Base-by-base conservation (phyloP, 2,113 vertebrate species). In the Macquaria ambigua region DNA sequence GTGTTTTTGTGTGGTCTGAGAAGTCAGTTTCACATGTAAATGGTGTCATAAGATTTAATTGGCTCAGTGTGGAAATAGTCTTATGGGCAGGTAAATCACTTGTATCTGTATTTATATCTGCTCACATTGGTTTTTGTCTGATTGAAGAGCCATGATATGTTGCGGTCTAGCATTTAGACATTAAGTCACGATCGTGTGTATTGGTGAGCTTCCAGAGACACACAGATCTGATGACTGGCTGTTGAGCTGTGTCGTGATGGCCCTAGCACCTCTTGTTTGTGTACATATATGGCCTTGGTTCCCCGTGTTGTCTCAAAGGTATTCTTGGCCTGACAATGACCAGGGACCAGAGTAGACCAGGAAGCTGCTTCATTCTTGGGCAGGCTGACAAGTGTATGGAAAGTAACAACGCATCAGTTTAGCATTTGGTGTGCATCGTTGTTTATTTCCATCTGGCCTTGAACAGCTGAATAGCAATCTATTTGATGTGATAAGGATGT, bases 211-310 rank as follows among this genome's bases (percentile, higher is more conserved):
- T 68, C 37, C 64, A 59, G 28, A 80, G 61, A 80, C 50, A 3
- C 23, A 15, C 23, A 46, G 70, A 37, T 82, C 72, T 75, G 59
- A 55, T 41, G 81, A 28, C 70, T 80, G 80, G 61, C 48, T 68
- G 37, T 70, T 46, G 63, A 81, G 68, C 76, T 78, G 23, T 16
- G 58, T 55, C 58, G 43, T 37, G 61, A 34, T 63, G 61, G 39
- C 64, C 18, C 5, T 52, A 50, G 69, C 74, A 34, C 46, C 82
- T 82, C 77, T 72, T 20, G 34, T 77, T 79, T 64, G 50, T 90
- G 89, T 31, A 86, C 91, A 87, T 91, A 90, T 86, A 92, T 88
- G 92, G 85, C 75, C 67, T 89, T 76, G 55, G 77, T 58, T 87
- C 63, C 72, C n/a, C 3, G 69, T 66, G 80, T 82, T 41, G 4